Percentiles rank a stretch among this genome's conserved stretches.
Evolutionary conservation across 2,888 invertebrate genomes (phyloP).

Genomic region (Morpho achilles): DNA sequence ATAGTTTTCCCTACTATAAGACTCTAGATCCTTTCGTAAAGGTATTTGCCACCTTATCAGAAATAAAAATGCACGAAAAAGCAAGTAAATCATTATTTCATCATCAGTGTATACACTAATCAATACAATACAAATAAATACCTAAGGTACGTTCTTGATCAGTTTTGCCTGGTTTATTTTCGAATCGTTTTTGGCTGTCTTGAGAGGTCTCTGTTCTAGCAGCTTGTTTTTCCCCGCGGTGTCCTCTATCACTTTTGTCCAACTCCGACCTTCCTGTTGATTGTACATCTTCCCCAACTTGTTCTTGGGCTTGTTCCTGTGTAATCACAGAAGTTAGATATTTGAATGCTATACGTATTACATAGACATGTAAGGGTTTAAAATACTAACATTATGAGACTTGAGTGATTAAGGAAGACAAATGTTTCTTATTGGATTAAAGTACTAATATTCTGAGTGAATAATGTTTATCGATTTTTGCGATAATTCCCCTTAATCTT

Average conservation of each 20-base stretch:
- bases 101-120: background rate
- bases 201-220: constrained; percentile 57
- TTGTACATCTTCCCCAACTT: constrained; percentile 81
- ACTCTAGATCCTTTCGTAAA: too few relatives aligned
- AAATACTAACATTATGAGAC: too few relatives aligned
- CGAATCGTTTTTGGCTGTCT: constrained; percentile 63
- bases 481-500: too few relatives aligned
- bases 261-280: constrained; percentile 87
- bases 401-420: too few relatives aligned
- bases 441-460: too few relatives aligned
- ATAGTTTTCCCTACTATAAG: too few relatives aligned
- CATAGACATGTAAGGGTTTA: too few relatives aligned
- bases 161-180: constrained; percentile 86
- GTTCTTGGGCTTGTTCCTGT: constrained; percentile 80
- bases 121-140: constrained; percentile 29
- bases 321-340: background rate
- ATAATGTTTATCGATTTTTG: too few relatives aligned
- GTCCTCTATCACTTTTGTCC: constrained; percentile 84
- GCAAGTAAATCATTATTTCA: background rate
- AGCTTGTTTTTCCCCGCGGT: constrained; percentile 77
- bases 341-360: too few relatives aligned
- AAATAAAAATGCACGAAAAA: too few relatives aligned
- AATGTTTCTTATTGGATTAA: too few relatives aligned
- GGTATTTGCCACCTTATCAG: too few relatives aligned
- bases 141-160: constrained; percentile 86